These are phyloP conservation scores for Tadarida brasiliensis DNA, from an alignment of 2,797 vertebrate genomes.

Conservation along the genomic window DNA sequence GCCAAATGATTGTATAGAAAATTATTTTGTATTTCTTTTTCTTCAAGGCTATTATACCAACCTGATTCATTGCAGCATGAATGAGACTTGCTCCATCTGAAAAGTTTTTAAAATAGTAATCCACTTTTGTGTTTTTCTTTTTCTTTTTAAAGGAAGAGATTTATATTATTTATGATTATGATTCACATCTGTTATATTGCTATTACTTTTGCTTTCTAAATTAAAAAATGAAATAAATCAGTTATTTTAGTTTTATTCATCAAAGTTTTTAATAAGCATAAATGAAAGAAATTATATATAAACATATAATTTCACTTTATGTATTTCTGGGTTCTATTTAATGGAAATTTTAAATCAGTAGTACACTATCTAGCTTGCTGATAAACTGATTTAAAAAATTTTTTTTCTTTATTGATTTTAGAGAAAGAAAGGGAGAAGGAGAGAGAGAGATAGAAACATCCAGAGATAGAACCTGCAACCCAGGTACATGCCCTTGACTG, in stretches of 20 bases:
- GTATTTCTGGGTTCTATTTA: not conserved
- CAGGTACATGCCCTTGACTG: too few relatives aligned
- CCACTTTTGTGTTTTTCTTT: slow-evolving; percentile 14
- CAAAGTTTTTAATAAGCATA: slow-evolving; percentile 54
- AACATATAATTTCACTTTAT: slow-evolving; percentile 33
- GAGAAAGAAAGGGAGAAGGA: too few relatives aligned
- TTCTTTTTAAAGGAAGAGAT: slow-evolving; percentile 60
- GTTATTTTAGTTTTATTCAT: slow-evolving; percentile 64
- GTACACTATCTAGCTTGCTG: not conserved
- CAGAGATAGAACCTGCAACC: too few relatives aligned
- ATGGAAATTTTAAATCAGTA: slow-evolving; percentile 33
- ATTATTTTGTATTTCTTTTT: slow-evolving; percentile 84
- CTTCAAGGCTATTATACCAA: slow-evolving; percentile 3
- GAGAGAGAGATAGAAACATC: too few relatives aligned
- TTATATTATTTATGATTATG: slow-evolving; percentile 24
- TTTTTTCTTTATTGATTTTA: too few relatives aligned
- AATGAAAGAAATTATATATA: slow-evolving; percentile 32
- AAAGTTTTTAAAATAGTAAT: slow-evolving; percentile 56
- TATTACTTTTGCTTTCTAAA: slow-evolving; percentile 56
- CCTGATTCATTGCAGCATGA: slow-evolving; percentile 44
- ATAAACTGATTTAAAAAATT: not conserved
- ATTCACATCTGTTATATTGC: slow-evolving; percentile 48
- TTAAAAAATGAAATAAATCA: slow-evolving; percentile 63
- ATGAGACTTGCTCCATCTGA: slow-evolving; percentile 56
- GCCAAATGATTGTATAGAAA: slow-evolving; percentile 84